Evolutionary conservation across 2,113 vertebrate species (phyloP), one percentile per base, ranked within the genome.

Genomic region (Pristiophorus japonicus): DNA sequence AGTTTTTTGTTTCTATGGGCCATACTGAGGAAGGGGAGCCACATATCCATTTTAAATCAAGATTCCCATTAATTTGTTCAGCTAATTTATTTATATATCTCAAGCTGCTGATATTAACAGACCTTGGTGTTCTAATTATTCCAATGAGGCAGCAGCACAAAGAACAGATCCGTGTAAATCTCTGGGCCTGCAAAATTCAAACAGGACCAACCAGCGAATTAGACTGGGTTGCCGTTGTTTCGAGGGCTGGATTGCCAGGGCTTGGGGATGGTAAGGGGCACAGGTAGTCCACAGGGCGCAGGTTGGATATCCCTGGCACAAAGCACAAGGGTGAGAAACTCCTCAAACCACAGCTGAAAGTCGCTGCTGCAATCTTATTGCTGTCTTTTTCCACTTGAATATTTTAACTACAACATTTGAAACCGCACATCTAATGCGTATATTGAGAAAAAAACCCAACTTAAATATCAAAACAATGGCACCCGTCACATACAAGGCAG

Each of bases 381-480:
- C 20, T 24, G 63, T 22, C 59, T 63, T 94, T 51, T 34, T 27
- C 45, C 22, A 45, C 27, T 0, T 16, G 93, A 94, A 34, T 67
- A 47, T 45, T 67, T 94, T 8, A 66, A 67, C 92, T 4, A 8
- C 30, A 34, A 30, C 63, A 94, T 45, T 47, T 65, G 92, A 45
- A 51, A 94, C 10, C 3, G 3, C 16, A 73, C 24, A 73, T 51
- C 42, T 12, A 47, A 18, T 16, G 34, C 11, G 1, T 1, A 47
- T 47, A 70, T 51, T 67, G 24, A 12, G 42, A 70, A 42, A 42
- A 38, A n/a, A 38, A 78, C n/a, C n/a, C 34, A 47, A 7, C 18
- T 47, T 22, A 94, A 94, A 94, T 94, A 94, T 67, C 42, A 94
- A 70, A 94, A 34, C 93, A 70, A 70, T 30, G 63, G n/a, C 92